Evolutionary conservation across 2,888 invertebrate species (phyloP), one percentile per base, ranked within the genome.

Genomic region (Caenorhabditis macrosperma): DNA sequence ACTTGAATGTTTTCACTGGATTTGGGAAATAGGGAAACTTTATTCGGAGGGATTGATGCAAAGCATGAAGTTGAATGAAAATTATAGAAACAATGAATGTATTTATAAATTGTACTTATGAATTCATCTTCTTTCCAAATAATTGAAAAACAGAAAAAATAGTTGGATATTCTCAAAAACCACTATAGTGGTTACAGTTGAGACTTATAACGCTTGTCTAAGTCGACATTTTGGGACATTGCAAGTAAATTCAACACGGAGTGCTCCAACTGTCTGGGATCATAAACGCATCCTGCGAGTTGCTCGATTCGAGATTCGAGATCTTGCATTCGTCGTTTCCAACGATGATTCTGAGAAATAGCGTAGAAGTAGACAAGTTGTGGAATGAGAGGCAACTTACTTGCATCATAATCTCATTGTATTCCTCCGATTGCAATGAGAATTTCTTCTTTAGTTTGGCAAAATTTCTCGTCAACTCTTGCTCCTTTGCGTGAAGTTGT

Each of bases 231-330:
- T 44, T 83, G 83, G 0, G 77, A 77, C 22, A 69, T 74, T 20
- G 83, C 78, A 6, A 83, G 68, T 4, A 83, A 35, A 10, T 50
- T 74, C 3, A 83, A 41, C 20, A 79, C 83, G 1, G 77, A 61
- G 35, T 83, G 83, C 41, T 85, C 83, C 12, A 85, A 48, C 1
- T 64, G 59, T 48, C 82, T 54, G 0, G 83, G 48, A 54, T 85
- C 75, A 60, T 85, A 85, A 12, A 85, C 85, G 64, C 81, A 78
- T 10, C 72, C 72, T 10, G 82, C 78, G 0, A 85, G 61, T 35
- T 81, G 77, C 44, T 82, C 81, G 20, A 85, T 81, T 38, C 79
- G 17, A 22, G 83, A 52, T 54, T 83, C 83, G 12, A 83, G 20
- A 41, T 77, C 71, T 46, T 67, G 72, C 61, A 81, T 77, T 33